Base-by-base conservation (phyloP, 2,888 invertebrate genomes). In the Heliothis peltigera region DNA sequence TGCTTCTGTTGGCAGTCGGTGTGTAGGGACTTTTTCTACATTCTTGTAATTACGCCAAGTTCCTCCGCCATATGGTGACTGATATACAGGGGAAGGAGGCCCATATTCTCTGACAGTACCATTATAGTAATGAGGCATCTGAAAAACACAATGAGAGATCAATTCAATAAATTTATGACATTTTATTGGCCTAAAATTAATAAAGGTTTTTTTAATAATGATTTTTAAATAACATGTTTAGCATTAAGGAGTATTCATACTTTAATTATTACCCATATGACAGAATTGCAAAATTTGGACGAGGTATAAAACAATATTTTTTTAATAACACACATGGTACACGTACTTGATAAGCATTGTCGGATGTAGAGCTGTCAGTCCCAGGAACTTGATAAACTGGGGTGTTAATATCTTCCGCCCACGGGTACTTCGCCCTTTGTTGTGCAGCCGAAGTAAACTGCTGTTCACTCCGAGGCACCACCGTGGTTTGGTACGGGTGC, bases 331-430 rank as follows among this genome's bases (percentile, higher is more conserved):
- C 32, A 8, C n/a, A n/a, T n/a, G 32, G 8, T 32, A 10, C 8
- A 75, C 90, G 75, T 84, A 95, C 95, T 81, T 95, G 92, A 74
- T 95, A 95, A 10, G 92, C 92, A 81, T 90, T 92, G 63, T 95
- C 95, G 0, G 95, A 95, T 18, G 92, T 91, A n/a, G 95, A 95
- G 76, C 95, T 95, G 56, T 95, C 95, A 1, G 95, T 94, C 7
- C 92, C 94, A 42, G 93, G 84, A 39, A 91, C 89, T 74, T 94
- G 94, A 73, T 93, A 93, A 10, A 91, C 87, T 19, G 92, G 90
- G 4, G 90, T 77, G 69, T 90, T 92, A 46, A 89, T 88, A 74
- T 93, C 92, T 53, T 94, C 95, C 48, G 89, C 88, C 95, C 95
- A 95, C 49, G 95, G 95, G 77, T 88, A 95, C 83, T 95, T 95